phyloP scores from a whole-genome alignment of 2,113 vertebrate genomes.

The Paracanthobrama guichenoti region DNA sequence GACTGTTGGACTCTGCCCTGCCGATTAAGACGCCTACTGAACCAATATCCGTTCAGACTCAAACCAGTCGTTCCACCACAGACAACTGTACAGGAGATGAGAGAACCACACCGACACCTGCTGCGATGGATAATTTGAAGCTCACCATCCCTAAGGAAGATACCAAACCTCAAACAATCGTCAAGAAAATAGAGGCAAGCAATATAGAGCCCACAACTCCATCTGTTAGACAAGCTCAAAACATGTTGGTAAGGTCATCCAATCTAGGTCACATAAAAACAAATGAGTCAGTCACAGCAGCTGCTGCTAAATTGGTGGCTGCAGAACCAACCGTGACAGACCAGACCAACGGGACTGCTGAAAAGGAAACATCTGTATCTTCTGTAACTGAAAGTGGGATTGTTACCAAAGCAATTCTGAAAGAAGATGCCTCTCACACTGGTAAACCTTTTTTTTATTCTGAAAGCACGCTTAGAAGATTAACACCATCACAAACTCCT shows the following conservation, averaged over 20 bases:
- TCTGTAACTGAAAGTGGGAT: not conserved
- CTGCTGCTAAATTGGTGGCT: constrained; percentile 3
- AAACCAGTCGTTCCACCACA: constrained; percentile 12
- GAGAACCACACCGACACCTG: not conserved
- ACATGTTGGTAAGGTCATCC: constrained; percentile 25
- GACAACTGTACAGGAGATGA: constrained; percentile 9
- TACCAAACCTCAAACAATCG: constrained; percentile 40
- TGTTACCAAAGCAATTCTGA: not conserved
- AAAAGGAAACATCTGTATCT: constrained; percentile 21
- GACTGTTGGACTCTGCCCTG: constrained; percentile 41
- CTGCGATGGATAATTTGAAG: constrained; percentile 19
- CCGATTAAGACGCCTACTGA: fast-evolving
- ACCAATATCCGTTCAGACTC: not conserved
- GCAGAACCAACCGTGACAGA: not conserved
- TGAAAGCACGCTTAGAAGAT: constrained; percentile 24
- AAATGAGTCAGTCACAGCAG: not conserved
- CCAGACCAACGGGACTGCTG: not conserved
- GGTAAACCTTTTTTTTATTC: not conserved
- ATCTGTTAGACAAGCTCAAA: constrained; percentile 21
- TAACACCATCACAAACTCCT: not conserved
- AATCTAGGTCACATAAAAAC: constrained; percentile 15
- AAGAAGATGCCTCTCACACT: not conserved
- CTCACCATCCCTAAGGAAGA: not conserved
- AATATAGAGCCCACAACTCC: constrained; percentile 26
- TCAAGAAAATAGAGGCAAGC: constrained; percentile 9